Evolutionary conservation across 2,113 vertebrate species (phyloP), one percentile per base, ranked within the genome.

Genomic region (Grammomys surdaster): DNA sequence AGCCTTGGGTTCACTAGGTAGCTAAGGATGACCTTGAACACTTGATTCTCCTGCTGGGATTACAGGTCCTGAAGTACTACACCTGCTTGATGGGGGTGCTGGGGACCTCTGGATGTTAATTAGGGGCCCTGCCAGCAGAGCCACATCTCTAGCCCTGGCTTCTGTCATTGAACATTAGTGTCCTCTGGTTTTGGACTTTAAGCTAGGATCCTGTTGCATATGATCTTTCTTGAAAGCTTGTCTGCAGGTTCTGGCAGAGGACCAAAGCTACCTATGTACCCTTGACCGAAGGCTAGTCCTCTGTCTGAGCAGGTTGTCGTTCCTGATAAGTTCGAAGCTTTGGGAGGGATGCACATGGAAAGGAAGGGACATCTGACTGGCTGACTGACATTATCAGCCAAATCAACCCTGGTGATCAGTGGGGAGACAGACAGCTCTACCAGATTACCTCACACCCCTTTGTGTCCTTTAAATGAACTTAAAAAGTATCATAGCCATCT

Each of bases 401-500:
- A 0, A 16, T 60, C n/a, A 60, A n/a, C n/a, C 56, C 80, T 84
- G n/a, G 36, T 40, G 56, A 43, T 13, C 36, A 60, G 56, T 16
- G 80, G 80, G 22, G 22, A 16, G 80, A 40, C 56, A 40, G 80
- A 60, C 40, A 24, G 40, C 80, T 4, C n/a, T 14, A 40, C 24
- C n/a, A 60, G 22, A 60, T 84, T 7, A 26, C 22, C 56, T 40
- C 36, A 40, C 36, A 82, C 26, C 80, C 36, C 54, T 16, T 36
- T 51, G 84, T 67, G 31, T 87, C 63, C 65, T 96, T 92, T 67
- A 73, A n/a, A n/a, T 90, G 28, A 65, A 88, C 31, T 58, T 43
- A 28, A 86, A 80, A 88, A 63, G 65, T 58, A 24, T 67, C 36
- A 24, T 12, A 46, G 31, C 13, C 46, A 7, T 24, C 72, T 36